A percentile compares a stretch with the other conserved stretches of the same genome.
Conservation (phyloP, 2,113 vertebrate species). For the Cinclus cinclus region DNA sequence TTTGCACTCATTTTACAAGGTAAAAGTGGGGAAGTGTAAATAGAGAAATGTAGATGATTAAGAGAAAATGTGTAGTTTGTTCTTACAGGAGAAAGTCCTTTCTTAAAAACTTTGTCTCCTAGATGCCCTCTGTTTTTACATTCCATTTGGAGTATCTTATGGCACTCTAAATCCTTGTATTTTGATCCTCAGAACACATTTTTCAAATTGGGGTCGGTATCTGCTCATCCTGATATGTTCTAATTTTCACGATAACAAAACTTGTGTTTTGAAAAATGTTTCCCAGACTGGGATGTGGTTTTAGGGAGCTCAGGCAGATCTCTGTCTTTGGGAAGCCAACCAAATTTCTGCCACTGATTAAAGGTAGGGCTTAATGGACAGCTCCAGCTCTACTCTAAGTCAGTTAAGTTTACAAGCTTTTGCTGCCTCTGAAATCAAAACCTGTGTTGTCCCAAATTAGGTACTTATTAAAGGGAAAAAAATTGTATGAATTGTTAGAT, state of each 20-base stretch:
- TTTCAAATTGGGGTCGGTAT: not conserved
- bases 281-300: not conserved
- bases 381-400: not conserved
- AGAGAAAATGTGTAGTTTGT: not conserved
- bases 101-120: not conserved
- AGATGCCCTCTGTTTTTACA: not conserved
- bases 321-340: not conserved
- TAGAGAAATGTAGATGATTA: not conserved
- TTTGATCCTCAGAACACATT: not conserved
- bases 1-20: not conserved
- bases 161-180: not conserved
- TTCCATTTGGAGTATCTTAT: not conserved
- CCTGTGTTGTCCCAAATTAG: not conserved
- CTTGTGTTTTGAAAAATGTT: not conserved
- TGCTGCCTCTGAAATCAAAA: not conserved
- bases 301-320: not conserved
- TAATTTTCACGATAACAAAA: not conserved
- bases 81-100: not conserved
- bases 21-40: not conserved
- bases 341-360: not conserved
- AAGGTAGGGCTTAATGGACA: not conserved
- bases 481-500: not conserved
- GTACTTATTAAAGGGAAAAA: not conserved
- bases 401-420: not conserved
- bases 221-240: not conserved